A percentile compares a stretch with the other conserved stretches of the same genome.
phyloP scores from a whole-genome alignment of 1,140 invertebrate genomes.

The Heliconius congener region DNA sequence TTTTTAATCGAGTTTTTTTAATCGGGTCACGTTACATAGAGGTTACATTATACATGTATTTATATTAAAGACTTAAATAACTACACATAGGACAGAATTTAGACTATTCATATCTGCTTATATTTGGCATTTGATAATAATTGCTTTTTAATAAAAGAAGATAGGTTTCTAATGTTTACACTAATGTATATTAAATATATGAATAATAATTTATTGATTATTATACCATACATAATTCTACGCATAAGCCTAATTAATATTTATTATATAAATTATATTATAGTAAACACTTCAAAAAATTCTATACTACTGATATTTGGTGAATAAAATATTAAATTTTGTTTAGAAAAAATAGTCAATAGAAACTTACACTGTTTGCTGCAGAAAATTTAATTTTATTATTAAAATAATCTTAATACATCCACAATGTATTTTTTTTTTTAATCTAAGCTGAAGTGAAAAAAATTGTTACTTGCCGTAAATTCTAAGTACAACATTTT shows the following conservation, averaged over 20 bases:
- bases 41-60: neutral
- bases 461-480: too few relatives aligned
- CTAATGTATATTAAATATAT: neutral
- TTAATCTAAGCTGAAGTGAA: too few relatives aligned
- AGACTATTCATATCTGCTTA: neutral
- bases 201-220: neutral
- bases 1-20: too few relatives aligned
- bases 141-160: neutral
- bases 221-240: conserved; percentile 11
- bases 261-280: conserved; percentile 12
- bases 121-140: conserved; percentile 13
- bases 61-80: neutral
- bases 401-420: neutral
- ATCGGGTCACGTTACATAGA: too few relatives aligned
- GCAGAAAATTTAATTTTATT: neutral
- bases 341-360: neutral
- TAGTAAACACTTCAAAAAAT: conserved; percentile 25
- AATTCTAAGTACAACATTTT: too few relatives aligned
- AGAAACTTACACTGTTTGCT: neutral
- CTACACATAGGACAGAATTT: conserved; percentile 6
- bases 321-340: conserved; percentile 2
- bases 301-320: conserved; percentile 23
- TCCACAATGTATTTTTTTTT: neutral
- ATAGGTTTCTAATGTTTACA: neutral
- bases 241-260: conserved; percentile 15